phyloP scores from a whole-genome alignment of 2,113 vertebrate species.

The Genyomyrus donnyi region DNA sequence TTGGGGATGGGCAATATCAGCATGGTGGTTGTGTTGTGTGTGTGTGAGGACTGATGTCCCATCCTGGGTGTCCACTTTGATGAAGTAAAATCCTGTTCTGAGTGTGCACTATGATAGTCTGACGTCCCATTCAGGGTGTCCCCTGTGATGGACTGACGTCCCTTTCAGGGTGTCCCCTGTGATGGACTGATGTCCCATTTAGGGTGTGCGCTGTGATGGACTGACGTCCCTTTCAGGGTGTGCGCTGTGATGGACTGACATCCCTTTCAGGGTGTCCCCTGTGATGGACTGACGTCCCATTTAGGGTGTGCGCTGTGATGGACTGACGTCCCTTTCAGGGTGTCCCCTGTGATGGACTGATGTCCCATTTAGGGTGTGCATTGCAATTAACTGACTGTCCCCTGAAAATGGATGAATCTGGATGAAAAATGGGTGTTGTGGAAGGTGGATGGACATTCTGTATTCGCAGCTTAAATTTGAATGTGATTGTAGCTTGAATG shows the following conservation, averaged over 20 bases:
- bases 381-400: not conserved
- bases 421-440: not conserved
- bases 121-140: not conserved
- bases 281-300: not conserved
- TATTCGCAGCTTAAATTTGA: not conserved
- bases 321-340: accelerated
- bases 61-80: not conserved
- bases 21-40: not conserved
- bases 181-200: too few relatives aligned
- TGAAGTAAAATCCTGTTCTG: not conserved
- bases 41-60: not conserved
- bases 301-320: not conserved
- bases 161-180: not conserved
- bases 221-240: not conserved
- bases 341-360: too few relatives aligned
- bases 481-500: not conserved
- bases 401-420: not conserved
- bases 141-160: not conserved
- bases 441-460: not conserved
- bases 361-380: too few relatives aligned
- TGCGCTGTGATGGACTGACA: not conserved
- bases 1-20: not conserved
- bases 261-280: not conserved
- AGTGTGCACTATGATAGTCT: too few relatives aligned
- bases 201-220: not conserved